Conservation (phyloP, 2,113 vertebrate species). For the Anarrhichthys ocellatus region DNA sequence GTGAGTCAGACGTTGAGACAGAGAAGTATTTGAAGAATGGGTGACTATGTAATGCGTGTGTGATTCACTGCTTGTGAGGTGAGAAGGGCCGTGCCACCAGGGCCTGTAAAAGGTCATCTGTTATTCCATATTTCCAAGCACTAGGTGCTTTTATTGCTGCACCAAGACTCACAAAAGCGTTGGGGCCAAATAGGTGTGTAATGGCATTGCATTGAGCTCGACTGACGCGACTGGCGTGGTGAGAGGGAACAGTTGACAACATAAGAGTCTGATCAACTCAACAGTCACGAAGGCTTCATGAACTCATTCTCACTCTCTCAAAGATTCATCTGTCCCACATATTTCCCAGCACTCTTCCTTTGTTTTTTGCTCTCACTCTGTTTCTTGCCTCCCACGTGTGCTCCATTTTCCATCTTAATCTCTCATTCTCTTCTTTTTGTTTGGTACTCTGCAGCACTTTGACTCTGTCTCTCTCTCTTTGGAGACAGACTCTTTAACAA, state of each 20-base stretch:
- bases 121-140: constrained; percentile 81
- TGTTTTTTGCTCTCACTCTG: constrained; percentile 38
- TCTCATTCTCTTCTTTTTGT: constrained; percentile 60
- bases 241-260: constrained; percentile 68
- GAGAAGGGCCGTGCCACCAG: constrained; percentile 62
- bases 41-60: constrained; percentile 60
- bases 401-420: constrained; percentile 65
- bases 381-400: constrained; percentile 56
- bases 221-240: constrained; percentile 30
- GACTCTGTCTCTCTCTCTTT: constrained; percentile 27
- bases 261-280: constrained; percentile 51
- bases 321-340: constrained; percentile 53
- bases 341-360: constrained; percentile 41
- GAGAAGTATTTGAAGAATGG: constrained; percentile 75
- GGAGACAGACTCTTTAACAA: constrained; percentile 81
- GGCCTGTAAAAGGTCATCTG: constrained; percentile 74
- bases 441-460: constrained; percentile 53
- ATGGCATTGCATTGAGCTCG: constrained; percentile 28
- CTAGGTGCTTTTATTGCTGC: constrained; percentile 75
- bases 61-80: constrained; percentile 64
- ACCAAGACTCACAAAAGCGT: constrained; percentile 76
- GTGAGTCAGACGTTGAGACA: constrained; percentile 65
- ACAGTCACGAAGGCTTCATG: constrained; percentile 50
- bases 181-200: constrained; percentile 70
- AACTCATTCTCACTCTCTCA: constrained; percentile 55